Conservation (phyloP, 2,888 invertebrate genomes). For the Nephrocerus scutellatus region DNA sequence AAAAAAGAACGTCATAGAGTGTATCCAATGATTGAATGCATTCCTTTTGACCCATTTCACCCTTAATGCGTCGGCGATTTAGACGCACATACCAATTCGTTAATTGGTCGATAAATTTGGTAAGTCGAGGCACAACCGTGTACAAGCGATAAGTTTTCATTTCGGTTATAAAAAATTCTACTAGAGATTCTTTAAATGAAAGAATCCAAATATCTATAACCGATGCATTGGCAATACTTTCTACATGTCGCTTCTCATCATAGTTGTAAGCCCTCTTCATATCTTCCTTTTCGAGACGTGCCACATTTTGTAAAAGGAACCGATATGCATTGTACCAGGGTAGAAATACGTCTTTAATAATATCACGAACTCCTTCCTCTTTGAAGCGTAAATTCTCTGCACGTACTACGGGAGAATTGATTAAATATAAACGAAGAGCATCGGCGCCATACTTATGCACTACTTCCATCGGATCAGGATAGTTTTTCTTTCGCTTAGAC, state of each 20-base stretch:
- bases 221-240: slow-evolving; percentile 36
- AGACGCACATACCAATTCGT: slow-evolving; percentile 99
- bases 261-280: slow-evolving; percentile 50
- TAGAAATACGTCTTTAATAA: slow-evolving; percentile 94
- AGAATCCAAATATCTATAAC: slow-evolving; percentile 97
- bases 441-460: slow-evolving; percentile 93
- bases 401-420: slow-evolving; percentile 96
- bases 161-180: slow-evolving; percentile 81
- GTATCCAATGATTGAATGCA: slow-evolving; percentile 80
- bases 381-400: slow-evolving; percentile 95
- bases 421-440: slow-evolving; percentile 88
- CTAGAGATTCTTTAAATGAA: slow-evolving; percentile 89
- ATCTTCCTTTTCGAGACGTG: slow-evolving; percentile 67
- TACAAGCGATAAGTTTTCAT: slow-evolving; percentile 93
- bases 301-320: slow-evolving; percentile 90
- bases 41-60: slow-evolving; percentile 74
- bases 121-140: slow-evolving; percentile 86
- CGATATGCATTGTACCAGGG: slow-evolving; percentile 95
- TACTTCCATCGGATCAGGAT: slow-evolving; percentile 91
- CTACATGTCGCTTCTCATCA: slow-evolving; percentile 50
- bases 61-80: slow-evolving; percentile 92
- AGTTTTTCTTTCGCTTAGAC: slow-evolving; percentile 98
- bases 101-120: slow-evolving; percentile 94
- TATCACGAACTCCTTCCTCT: slow-evolving; percentile 93
- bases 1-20: slow-evolving; percentile 77